Evolutionary conservation across 2,888 invertebrate genomes (phyloP), one percentile per base, ranked within the genome.

Genomic region (Tetragonisca angustula): DNA sequence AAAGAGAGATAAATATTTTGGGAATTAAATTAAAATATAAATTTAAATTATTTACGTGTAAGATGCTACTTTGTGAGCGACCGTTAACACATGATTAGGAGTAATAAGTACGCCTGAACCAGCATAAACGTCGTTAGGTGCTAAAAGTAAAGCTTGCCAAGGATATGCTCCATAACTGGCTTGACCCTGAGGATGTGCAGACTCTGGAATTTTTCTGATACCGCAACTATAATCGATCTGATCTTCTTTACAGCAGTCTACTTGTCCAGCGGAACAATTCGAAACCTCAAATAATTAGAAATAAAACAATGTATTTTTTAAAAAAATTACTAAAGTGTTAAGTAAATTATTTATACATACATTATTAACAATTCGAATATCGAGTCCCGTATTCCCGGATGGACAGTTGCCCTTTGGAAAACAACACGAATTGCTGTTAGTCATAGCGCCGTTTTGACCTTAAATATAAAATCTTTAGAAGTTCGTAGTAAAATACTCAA

Each of bases 21-120:
- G 13, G 9, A 54, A 68, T 72, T 49, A 62, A 24, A 61, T 13
- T 15, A 11, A 32, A 52, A 54, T 4, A 2, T 11, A 32, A 27
- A 24, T 4, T 21, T 17, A 75, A 77, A 61, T 71, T 27, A 71
- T 93, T 92, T 86, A 95, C 94, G 79, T 76, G 76, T 92, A 94
- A 52, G 91, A 67, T 11, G 90, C 80, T 69, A 95, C 93, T 89
- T 95, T 95, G 87, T 95, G 95, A 17, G 95, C 95, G 0, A 94
- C 95, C 2, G 95, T 95, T 9, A 95, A 90, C 4, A 95, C 94
- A 88, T 95, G 94, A 70, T 91, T 91, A 17, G 91, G 83, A 61
- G 93, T 93, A 49, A 95, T 90, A 19, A 95, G 91, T 3, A 92
- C 93, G 19, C 93, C 94, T 4, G 92, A 92, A 19, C 94, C 94